phyloP scores from a whole-genome alignment of 2,888 invertebrate species.

The Ormyrus rosae region DNA sequence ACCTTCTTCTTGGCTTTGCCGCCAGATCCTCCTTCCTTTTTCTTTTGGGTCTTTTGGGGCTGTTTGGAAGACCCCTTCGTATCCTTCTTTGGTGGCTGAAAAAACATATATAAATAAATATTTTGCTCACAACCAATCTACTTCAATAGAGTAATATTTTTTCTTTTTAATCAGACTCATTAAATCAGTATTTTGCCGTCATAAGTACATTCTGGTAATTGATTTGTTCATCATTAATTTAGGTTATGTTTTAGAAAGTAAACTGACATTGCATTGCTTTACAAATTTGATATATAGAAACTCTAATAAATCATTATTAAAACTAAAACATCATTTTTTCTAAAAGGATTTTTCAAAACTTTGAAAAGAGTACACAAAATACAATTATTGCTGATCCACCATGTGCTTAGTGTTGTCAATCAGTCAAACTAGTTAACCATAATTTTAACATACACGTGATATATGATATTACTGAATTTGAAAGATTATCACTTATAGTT shows the following conservation, averaged over 20 bases:
- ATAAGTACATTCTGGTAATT: slow-evolving; percentile 60
- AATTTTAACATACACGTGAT: slow-evolving; percentile 1
- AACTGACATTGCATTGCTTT: not conserved
- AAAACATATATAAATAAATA: slow-evolving; percentile 38
- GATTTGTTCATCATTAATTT: slow-evolving; percentile 24
- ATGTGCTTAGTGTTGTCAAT: slow-evolving; percentile 26
- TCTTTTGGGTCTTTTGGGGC: slow-evolving; percentile 95
- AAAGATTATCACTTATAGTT: not conserved
- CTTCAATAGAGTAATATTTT: not conserved
- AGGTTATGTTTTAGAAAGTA: too few relatives aligned
- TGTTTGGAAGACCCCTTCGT: slow-evolving; percentile 93
- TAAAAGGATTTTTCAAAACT: too few relatives aligned
- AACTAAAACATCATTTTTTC: too few relatives aligned
- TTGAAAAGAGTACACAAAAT: not conserved
- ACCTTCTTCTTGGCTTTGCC: slow-evolving; percentile 98
- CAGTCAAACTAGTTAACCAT: not conserved
- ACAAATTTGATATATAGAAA: too few relatives aligned
- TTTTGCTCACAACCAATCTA: not conserved
- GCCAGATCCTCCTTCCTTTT: slow-evolving; percentile 96
- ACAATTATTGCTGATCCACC: slow-evolving; percentile 33
- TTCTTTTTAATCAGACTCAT: slow-evolving; percentile 73
- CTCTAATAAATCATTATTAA: too few relatives aligned
- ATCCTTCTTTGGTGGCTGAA: slow-evolving; percentile 95
- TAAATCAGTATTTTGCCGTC: slow-evolving; percentile 75
- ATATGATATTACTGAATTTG: not conserved